phyloP scores from a whole-genome alignment of 2,113 vertebrate genomes.

The Chloropsis cyanopogon region DNA sequence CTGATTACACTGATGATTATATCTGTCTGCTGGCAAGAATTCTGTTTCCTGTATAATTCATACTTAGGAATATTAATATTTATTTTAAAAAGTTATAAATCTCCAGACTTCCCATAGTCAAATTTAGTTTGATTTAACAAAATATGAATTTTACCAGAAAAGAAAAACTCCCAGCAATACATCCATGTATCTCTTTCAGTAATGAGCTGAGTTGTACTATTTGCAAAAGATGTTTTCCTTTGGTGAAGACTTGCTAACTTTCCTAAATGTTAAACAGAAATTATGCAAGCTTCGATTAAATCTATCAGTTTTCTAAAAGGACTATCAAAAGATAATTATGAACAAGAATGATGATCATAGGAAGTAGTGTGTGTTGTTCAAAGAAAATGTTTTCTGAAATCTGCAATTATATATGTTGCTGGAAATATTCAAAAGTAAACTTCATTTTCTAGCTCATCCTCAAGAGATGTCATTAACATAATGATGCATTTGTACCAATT shows the following conservation, averaged over 20 bases:
- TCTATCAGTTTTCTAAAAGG: background rate
- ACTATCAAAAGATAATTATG: background rate
- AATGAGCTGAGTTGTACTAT: background rate
- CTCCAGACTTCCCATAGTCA: background rate
- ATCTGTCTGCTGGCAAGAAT: background rate
- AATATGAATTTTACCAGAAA: background rate
- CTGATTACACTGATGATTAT: background rate
- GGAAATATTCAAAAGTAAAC: background rate
- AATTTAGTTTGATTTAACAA: background rate
- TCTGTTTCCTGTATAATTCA: background rate
- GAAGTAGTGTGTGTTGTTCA: fast-evolving
- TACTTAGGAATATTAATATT: background rate
- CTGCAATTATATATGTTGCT: background rate
- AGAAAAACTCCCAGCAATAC: background rate
- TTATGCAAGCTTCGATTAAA: constrained; percentile 1
- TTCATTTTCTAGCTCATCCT: background rate
- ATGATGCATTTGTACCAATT: background rate
- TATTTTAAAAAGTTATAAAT: background rate
- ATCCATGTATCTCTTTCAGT: background rate
- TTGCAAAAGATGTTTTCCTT: constrained; percentile 9
- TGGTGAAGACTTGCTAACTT: background rate
- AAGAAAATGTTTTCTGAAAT: background rate
- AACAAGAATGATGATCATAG: background rate
- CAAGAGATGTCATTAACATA: background rate
- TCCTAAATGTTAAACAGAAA: constrained; percentile 17